Percentiles rank a stretch among this genome's conserved stretches.
Conservation (phyloP, 2,888 invertebrate genomes). For the Nymphalis polychloros region DNA sequence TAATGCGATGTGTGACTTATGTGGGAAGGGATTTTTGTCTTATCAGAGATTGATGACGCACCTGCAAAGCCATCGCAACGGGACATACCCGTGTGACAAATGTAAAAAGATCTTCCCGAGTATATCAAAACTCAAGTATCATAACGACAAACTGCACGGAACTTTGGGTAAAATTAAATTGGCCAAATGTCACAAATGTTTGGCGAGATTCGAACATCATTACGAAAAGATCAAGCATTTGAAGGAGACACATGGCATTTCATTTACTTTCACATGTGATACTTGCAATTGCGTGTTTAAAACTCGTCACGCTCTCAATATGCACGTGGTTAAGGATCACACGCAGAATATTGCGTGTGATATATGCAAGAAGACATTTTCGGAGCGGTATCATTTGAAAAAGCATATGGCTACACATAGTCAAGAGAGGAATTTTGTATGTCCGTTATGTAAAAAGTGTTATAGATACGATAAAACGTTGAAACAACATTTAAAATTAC, state of each 20-base stretch:
- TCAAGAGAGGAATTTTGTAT: slow-evolving; percentile 44
- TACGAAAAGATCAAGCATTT: slow-evolving; percentile 43
- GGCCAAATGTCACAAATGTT: slow-evolving; percentile 42
- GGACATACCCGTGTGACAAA: slow-evolving; percentile 38
- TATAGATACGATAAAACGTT: slow-evolving; percentile 51
- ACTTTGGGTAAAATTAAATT: slow-evolving; percentile 30
- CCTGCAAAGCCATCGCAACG: slow-evolving; percentile 38
- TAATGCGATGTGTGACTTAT: slow-evolving; percentile 41
- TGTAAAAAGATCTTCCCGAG: slow-evolving; percentile 38
- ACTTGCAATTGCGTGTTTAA: slow-evolving; percentile 36
- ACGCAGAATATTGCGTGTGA: slow-evolving; percentile 41
- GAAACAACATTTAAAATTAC: slow-evolving; percentile 48
- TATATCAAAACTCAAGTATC: slow-evolving; percentile 39
- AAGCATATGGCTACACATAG: slow-evolving; percentile 49
- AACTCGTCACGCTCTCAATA: slow-evolving; percentile 37
- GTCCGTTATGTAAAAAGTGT: slow-evolving; percentile 42
- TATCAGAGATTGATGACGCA: slow-evolving; percentile 39
- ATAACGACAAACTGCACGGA: slow-evolving; percentile 38
- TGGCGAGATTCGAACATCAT: slow-evolving; percentile 41
- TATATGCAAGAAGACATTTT: slow-evolving; percentile 41
- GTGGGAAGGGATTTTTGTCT: slow-evolving; percentile 41
- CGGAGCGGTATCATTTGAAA: slow-evolving; percentile 37
- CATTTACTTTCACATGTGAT: slow-evolving; percentile 36
- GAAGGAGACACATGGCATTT: slow-evolving; percentile 36
- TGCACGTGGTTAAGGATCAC: slow-evolving; percentile 40